phyloP scores from a whole-genome alignment of 2,888 invertebrate genomes.

The Boloria euphrosyne region DNA sequence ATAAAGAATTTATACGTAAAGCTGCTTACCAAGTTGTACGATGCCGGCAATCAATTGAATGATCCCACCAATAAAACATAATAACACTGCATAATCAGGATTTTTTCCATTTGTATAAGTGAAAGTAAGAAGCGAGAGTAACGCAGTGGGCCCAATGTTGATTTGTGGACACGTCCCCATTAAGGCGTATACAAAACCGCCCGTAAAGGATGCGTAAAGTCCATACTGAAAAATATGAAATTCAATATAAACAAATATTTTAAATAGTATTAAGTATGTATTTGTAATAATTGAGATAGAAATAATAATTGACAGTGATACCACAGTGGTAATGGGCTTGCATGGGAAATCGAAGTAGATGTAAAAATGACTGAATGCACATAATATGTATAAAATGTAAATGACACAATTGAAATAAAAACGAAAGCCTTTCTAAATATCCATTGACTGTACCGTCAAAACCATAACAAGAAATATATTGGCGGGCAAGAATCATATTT shows the following conservation, averaged over 20 bases:
- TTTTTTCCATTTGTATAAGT: conserved; percentile 83
- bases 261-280: neutral
- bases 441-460: no score
- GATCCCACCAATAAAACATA: conserved; percentile 86
- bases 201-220: conserved; percentile 90
- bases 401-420: no score
- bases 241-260: neutral
- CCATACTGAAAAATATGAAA: conserved; percentile 84
- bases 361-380: no score
- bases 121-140: conserved; percentile 88
- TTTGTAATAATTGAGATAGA: no score
- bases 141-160: conserved; percentile 87
- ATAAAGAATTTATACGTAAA: neutral
- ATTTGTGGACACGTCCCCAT: conserved; percentile 88
- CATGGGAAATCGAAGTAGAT: no score
- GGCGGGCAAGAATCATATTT: no score
- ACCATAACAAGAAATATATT: no score
- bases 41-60: conserved; percentile 85
- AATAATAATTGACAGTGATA: no score
- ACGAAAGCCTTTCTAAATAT: no score
- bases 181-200: conserved; percentile 89
- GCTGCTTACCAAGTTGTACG: conserved; percentile 83
- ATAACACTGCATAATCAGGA: conserved; percentile 84
- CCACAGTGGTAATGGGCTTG: no score
- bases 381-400: no score